Base-by-base conservation (phyloP, 1,140 invertebrate species). In the Thaumetopoea pityocampa region DNA sequence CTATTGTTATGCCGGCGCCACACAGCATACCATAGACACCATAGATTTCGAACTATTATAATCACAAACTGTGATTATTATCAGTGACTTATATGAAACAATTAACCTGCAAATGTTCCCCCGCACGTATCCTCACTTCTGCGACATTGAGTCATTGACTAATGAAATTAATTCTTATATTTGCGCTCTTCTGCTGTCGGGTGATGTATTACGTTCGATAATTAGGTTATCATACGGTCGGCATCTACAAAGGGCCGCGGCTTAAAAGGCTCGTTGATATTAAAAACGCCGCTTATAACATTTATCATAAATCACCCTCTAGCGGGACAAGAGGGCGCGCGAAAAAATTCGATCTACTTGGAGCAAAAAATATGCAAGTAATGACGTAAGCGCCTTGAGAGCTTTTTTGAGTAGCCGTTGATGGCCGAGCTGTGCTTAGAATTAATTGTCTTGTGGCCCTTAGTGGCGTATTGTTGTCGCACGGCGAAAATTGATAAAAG, bases 361-460 rank as follows among this genome's bases (percentile, higher is more conserved):
- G 56, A 66, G 77, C 66, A 76, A 84, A 84, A 81, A 84, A 84
- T 79, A 77, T 84, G 80, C 80, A 84, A 84, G 80, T 84, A 81
- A 84, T 67, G 69, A 69, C 72, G 54, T 61, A 69, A 67, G 67
- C 62, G 61, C 61, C 63, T 60, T 80, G 71, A 81, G 71, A 76
- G 80, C 74, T 73, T 84, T 83, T 79, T 72, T 68, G 63, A 71
- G 76, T 80, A 51, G 30, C 34, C 46, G 38, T n/a, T n/a, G n/a
- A n/a, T n/a, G n/a, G n/a, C n/a, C 55, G 59, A 67, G 68, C 45
- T 70, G 58, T 49, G 67, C 49, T 68, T 69, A 68, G 74, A 79
- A 83, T 79, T 79, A 79, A 83, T 83, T 77, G 70, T 70, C 26
- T 33, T 46, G 36, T 17, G 24, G 24, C 12, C 46, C 15, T 48